Base-by-base conservation (phyloP, 2,113 vertebrate species). In the Felis chaus region DNA sequence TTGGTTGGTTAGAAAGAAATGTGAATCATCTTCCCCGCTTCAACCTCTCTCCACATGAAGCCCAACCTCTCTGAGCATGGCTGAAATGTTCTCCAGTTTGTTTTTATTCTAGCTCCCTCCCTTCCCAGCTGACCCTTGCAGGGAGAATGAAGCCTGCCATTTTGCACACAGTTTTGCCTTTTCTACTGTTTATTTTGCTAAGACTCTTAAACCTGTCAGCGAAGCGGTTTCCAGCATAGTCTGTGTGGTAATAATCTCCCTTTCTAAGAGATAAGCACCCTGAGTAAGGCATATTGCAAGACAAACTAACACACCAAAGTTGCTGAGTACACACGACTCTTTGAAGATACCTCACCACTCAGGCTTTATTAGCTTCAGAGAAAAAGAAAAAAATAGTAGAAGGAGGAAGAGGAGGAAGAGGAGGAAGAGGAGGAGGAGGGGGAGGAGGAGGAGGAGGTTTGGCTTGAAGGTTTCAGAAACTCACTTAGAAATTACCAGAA, bases 111-210 rank as follows among this genome's bases (percentile, higher is more conserved):
- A 55, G 81, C 86, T 84, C 36, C 50, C 89, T 92, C 97, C 92
- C 74, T 73, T 18, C 25, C 85, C 88, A 96, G 94, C 79, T 78
- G 71, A 89, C 73, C 96, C 80, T 83, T 27, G 1, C 27, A 73
- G 87, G 97, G 95, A 97, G 89, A 94, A 97, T 78, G 90, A 2
- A 21, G 74, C 95, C 96, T 98, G 57, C 93, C 95, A 13, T 97
- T 97, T 95, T 97, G 97, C 87, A 95, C 97, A 80, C 39, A 76
- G 95, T 97, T 98, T 97, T 97, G 25, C n/a, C 23, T 81, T 97
- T 83, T 39, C 66, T 97, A 48, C 50, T 97, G 27, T 98, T 98
- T 93, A 53, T 97, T 96, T 98, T 98, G 85, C 93, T 98, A 98
- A 96, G 95, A 95, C 92, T 85, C 97, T 98, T 96, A 97, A 97